Base-by-base conservation (phyloP, 2,888 invertebrate species). In the Iselma pallidipennis region DNA sequence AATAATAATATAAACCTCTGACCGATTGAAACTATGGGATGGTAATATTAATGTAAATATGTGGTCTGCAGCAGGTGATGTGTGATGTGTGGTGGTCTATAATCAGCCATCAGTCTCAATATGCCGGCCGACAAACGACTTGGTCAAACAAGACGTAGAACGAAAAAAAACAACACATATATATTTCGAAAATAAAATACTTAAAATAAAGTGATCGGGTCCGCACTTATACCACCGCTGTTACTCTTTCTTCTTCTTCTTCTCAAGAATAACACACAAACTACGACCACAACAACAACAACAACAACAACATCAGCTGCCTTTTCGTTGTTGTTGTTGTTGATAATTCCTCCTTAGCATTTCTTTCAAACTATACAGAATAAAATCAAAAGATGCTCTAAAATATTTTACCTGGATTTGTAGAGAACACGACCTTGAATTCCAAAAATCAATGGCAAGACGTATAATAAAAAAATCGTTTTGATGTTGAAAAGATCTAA, bases 61-160 rank as follows among this genome's bases (percentile, higher is more conserved):
- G 71, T 69, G 71, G 70, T 68, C 66, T 66, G 66, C 67, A 70
- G 71, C 72, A 71, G 72, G 71, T 71, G 72, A 71, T 68, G 69
- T 66, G 69, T 70, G 70, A 71, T 68, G 69, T 66, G 69, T 69
- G 69, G 72, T 68, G 67, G 72, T 68, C 71, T 71, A 65, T 67
- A 73, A 74, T 76, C 74, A 73, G 69, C 73, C 75, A 73, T 75
- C 76, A 73, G 74, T 76, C 73, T 74, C 74, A 73, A 75, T 76
- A 71, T 70, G 72, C 71, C 72, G 73, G 67, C 75, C 73, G 73
- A 72, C 74, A 74, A 74, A 72, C 69, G 69, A 66, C 71, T 67
- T 69, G 37, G 37, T 37, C 37, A 37, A 37, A 37, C 66, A 72
- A 73, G 72, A 71, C 37, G 3, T 16, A 37, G 37, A 37, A 2